A percentile compares a stretch with the other conserved stretches of the same genome.
Conservation (phyloP, 2,888 invertebrate genomes). For the Orchesella flavescens region DNA sequence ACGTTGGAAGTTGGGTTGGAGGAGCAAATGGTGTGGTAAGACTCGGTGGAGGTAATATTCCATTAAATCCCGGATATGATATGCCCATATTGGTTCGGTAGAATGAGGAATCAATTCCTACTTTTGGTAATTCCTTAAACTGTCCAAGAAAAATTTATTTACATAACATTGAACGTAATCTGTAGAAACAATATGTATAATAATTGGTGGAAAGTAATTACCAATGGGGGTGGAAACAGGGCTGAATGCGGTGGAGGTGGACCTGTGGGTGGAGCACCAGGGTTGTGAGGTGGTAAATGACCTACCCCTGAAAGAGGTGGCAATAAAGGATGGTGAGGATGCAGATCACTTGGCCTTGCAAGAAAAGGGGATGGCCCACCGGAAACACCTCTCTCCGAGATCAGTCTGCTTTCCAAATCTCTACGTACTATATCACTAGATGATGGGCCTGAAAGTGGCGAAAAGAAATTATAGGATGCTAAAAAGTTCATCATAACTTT, state of each 20-base stretch:
- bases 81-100: slow-evolving; percentile 83
- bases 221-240: slow-evolving; percentile 81
- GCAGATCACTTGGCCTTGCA: slow-evolving; percentile 84
- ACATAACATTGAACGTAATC: too few relatives aligned
- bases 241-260: slow-evolving; percentile 72
- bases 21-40: slow-evolving; percentile 90
- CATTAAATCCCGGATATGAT: slow-evolving; percentile 85
- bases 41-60: slow-evolving; percentile 85
- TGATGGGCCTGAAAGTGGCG: slow-evolving; percentile 55
- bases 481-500: neutral
- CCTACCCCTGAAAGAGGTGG: slow-evolving; percentile 83
- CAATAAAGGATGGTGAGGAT: slow-evolving; percentile 94
- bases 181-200: too few relatives aligned
- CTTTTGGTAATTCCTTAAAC: slow-evolving; percentile 92
- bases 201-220: slow-evolving; percentile 74
- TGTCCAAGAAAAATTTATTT: slow-evolving; percentile 73
- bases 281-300: slow-evolving; percentile 77
- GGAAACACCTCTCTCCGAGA: slow-evolving; percentile 78
- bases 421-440: slow-evolving; percentile 84
- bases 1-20: slow-evolving; percentile 88
- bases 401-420: slow-evolving; percentile 91
- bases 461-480: neutral
- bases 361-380: slow-evolving; percentile 75
- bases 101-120: slow-evolving; percentile 86
- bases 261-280: slow-evolving; percentile 74